Percentiles rank a stretch among this genome's conserved stretches.
Evolutionary conservation across 1,140 invertebrate genomes (phyloP).

Genomic region (Eupristina koningsbergeri): DNA sequence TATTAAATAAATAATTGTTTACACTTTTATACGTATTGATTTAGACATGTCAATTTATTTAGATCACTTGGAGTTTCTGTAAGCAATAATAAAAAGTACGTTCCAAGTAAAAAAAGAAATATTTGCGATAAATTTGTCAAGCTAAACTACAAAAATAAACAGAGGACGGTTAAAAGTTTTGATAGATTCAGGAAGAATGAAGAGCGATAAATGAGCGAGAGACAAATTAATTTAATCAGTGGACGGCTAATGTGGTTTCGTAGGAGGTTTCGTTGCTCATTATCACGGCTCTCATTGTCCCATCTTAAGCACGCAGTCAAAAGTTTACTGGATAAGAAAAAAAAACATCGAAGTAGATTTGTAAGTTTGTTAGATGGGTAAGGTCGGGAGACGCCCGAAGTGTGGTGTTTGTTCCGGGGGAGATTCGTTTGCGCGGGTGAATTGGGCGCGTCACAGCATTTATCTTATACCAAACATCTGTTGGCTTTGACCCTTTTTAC

Average conservation of each 20-base stretch:
- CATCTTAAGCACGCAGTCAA: background rate
- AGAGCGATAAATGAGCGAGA: conserved; percentile 25
- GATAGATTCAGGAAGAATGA: conserved; percentile 7
- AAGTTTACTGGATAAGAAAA: conserved; percentile 20
- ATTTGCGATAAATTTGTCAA: conserved; percentile 3
- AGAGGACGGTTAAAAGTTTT: background rate
- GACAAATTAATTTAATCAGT: conserved; percentile 19
- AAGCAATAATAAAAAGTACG: background rate
- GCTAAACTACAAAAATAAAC: background rate
- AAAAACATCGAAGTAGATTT: no score
- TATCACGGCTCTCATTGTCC: background rate
- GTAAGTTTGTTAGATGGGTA: no score
- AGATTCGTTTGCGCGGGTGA: conserved; percentile 5
- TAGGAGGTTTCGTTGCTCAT: conserved; percentile 3
- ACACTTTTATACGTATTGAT: background rate
- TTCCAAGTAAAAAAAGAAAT: background rate
- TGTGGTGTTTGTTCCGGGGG: background rate
- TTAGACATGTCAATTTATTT: background rate
- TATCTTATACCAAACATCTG: conserved; percentile 35
- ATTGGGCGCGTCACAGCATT: conserved; percentile 6
- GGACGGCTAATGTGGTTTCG: conserved; percentile 15
- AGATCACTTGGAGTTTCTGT: background rate
- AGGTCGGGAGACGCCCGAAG: no score
- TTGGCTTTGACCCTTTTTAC: conserved; percentile 30
- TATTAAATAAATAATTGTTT: background rate